phyloP scores from a whole-genome alignment of 2,888 invertebrate species.

The Scaptodrosophila latifasciaeformis region DNA sequence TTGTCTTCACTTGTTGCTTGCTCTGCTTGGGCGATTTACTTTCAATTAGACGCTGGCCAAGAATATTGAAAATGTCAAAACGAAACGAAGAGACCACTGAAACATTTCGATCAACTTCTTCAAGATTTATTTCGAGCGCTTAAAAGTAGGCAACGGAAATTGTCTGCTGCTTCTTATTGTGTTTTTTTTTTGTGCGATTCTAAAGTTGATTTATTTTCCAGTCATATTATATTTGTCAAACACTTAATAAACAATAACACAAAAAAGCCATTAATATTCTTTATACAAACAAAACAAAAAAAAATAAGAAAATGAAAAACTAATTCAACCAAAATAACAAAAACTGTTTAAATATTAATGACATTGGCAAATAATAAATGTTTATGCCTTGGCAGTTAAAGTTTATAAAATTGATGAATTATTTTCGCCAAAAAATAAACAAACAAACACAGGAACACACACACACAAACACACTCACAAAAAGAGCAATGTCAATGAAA shows the following conservation, averaged over 20 bases:
- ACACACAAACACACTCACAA: too few species aligned
- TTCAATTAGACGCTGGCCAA: conserved; percentile 20
- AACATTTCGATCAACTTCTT: too few species aligned
- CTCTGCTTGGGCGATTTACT: too few species aligned
- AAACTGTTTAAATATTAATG: not conserved
- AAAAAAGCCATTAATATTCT: conserved; percentile 38
- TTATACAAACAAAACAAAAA: conserved; percentile 1
- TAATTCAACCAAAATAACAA: too few species aligned
- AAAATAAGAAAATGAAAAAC: too few species aligned
- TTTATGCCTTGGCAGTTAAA: conserved; percentile 11
- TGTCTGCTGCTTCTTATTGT: too few species aligned
- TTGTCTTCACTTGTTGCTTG: conserved; percentile 47
- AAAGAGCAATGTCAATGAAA: too few species aligned
- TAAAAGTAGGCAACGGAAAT: conserved; percentile 12
- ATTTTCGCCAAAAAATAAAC: conserved; percentile 28
- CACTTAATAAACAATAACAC: conserved; percentile 20
- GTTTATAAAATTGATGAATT: conserved; percentile 58
- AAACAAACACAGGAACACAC: conserved; percentile 3
- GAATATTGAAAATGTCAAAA: too few species aligned
- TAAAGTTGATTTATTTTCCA: conserved; percentile 3
- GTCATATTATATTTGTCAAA: conserved; percentile 37
- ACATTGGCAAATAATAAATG: not conserved
- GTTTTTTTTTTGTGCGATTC: conserved; percentile 25
- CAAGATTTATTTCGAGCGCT: too few species aligned
- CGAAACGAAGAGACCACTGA: too few species aligned